Conservation (phyloP, 2,113 vertebrate species). For the Zosterops borbonicus region DNA sequence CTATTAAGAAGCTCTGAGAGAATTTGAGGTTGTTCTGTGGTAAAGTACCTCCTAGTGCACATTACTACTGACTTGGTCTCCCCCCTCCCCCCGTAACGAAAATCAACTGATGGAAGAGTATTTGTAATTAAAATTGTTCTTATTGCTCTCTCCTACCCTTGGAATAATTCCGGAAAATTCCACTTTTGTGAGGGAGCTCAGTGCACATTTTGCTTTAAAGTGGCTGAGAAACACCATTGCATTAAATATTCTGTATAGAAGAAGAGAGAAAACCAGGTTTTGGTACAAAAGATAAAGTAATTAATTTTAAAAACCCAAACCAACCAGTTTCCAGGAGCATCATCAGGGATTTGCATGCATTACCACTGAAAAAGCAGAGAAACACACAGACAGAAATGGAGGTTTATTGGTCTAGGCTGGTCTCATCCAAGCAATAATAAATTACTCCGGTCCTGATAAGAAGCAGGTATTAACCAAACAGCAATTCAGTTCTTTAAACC, state of each 20-base stretch:
- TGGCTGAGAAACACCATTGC: not conserved
- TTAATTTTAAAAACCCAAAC: not conserved
- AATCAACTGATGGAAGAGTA: not conserved
- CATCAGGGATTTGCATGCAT: not conserved
- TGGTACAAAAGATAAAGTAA: not conserved
- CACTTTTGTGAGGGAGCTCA: not conserved
- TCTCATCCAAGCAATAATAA: not conserved
- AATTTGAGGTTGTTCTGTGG: not conserved
- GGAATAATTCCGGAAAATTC: not conserved
- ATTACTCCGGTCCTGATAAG: not conserved
- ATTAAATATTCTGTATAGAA: not conserved
- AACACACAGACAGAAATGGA: not conserved
- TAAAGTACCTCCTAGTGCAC: accelerated
- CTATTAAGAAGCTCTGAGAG: not conserved
- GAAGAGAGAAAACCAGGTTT: not conserved
- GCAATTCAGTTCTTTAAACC: not conserved
- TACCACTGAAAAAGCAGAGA: not conserved
- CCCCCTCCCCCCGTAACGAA: not conserved
- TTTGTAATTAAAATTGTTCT: not conserved
- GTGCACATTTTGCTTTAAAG: not conserved
- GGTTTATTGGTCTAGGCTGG: not conserved
- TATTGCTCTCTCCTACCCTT: not conserved
- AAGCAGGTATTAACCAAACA: not conserved
- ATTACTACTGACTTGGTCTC: not conserved
- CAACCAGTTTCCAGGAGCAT: not conserved